These are phyloP conservation scores for Mustela nigripes DNA, from an alignment of 2,113 vertebrate genomes.

Conservation along the genomic window DNA sequence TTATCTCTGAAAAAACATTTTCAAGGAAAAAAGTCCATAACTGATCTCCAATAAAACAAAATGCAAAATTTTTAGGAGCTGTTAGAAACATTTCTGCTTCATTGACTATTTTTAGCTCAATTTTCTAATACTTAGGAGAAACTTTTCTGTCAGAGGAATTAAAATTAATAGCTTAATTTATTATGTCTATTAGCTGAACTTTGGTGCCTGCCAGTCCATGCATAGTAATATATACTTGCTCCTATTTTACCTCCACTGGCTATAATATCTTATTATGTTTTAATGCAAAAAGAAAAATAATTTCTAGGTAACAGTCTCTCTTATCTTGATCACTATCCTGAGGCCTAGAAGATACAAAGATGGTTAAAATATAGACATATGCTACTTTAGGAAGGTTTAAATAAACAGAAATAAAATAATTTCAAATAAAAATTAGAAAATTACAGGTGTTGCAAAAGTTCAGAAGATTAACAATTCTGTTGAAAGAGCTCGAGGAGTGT, in stretches of 20 bases:
- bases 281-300: neutral
- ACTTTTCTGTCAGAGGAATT: neutral
- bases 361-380: neutral
- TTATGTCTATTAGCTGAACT: neutral
- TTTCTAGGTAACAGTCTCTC: neutral
- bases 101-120: neutral
- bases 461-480: neutral
- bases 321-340: neutral
- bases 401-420: neutral
- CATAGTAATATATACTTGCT: neutral
- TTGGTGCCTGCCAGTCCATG: neutral
- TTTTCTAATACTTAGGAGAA: neutral
- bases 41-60: conserved; percentile 43
- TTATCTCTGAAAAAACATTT: neutral
- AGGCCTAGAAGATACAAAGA: neutral
- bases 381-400: neutral
- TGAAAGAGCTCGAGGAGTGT: neutral
- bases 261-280: neutral
- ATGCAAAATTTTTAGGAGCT: neutral
- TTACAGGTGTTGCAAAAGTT: neutral
- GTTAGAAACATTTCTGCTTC: neutral
- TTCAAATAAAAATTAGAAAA: neutral
- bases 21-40: neutral
- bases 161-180: conserved; percentile 31
- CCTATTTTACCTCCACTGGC: neutral